Evolutionary conservation across 2,797 vertebrate genomes (phyloP), one percentile per base, ranked within the genome.

Genomic region (Xerus rutilus): DNA sequence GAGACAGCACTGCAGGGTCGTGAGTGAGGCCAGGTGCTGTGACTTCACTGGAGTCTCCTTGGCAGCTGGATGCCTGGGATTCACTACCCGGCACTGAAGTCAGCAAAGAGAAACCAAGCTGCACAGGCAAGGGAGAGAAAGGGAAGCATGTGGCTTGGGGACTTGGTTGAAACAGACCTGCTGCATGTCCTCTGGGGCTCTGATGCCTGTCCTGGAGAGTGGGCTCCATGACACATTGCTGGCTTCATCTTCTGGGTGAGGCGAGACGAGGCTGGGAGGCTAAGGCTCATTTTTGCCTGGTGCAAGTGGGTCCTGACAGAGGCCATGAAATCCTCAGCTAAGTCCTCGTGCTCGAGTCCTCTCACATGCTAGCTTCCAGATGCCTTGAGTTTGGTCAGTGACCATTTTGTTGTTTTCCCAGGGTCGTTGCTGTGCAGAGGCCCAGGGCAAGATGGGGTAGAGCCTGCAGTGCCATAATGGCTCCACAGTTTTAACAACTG

Each of bases 391-490:
- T 9, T 3, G 20, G 57, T 23, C 1, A 7, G 23, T 9, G 10
- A 25, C 32, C 0, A 12, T 28, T 20, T 39, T 47, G 35, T 0
- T 23, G 25, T 35, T 73, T 74, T 13, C 21, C 32, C 4, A 10
- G 14, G 8, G 15, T 7, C 35, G 4, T 9, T 21, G 32, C 2
- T 15, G 10, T 2, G 10, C 47, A 86, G 64, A 45, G 35, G 14
- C 64, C 14, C 13, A 1, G n/a, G 0, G 10, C 43, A 3, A 0
- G 28, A 1, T 7, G 9, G 76, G 21, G 28, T 21, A 5, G 28
- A 23, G 57, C 2, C 14, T 14, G 0, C 18, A 5, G 32, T 1
- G 18, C 45, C 17, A 6, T 0, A 7, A 7, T 4, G 1, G 2
- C 30, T 13, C 30, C 21, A 1, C 4, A 13, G 7, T 30, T 39